phyloP scores from a whole-genome alignment of 2,113 vertebrate species.

The Pseudopipra pipra region DNA sequence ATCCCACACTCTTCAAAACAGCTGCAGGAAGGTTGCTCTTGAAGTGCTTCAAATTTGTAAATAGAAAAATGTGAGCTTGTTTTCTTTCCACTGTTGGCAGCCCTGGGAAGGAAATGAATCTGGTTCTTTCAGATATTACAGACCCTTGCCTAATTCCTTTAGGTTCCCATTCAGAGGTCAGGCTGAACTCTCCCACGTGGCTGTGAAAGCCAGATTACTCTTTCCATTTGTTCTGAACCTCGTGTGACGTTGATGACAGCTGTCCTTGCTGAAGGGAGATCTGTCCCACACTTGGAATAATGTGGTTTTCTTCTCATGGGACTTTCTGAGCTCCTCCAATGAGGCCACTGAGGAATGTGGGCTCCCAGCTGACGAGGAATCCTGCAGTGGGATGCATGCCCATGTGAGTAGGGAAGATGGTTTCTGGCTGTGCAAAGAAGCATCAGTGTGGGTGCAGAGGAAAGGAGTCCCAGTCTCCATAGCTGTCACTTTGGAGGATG shows the following conservation, averaged over 20 bases:
- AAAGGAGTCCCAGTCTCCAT: too few relatives aligned
- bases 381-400: neutral
- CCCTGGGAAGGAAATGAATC: neutral
- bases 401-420: fast-evolving
- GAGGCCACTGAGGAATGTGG: neutral
- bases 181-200: neutral
- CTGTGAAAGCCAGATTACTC: neutral
- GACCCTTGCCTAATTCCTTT: neutral
- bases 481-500: neutral
- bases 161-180: neutral
- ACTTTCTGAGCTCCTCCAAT: too few relatives aligned
- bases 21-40: neutral
- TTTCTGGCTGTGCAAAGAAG: neutral
- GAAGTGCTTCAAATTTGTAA: neutral
- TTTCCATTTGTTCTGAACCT: neutral
- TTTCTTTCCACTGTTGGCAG: neutral
- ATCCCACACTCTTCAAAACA: neutral
- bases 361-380: neutral
- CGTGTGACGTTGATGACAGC: neutral
- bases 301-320: neutral
- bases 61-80: neutral
- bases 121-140: neutral
- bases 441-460: fast-evolving
- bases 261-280: neutral
- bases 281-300: neutral